Percentiles rank a stretch among this genome's conserved stretches.
Evolutionary conservation across 2,888 invertebrate species (phyloP).

Genomic region (Plagiodera versicolora): DNA sequence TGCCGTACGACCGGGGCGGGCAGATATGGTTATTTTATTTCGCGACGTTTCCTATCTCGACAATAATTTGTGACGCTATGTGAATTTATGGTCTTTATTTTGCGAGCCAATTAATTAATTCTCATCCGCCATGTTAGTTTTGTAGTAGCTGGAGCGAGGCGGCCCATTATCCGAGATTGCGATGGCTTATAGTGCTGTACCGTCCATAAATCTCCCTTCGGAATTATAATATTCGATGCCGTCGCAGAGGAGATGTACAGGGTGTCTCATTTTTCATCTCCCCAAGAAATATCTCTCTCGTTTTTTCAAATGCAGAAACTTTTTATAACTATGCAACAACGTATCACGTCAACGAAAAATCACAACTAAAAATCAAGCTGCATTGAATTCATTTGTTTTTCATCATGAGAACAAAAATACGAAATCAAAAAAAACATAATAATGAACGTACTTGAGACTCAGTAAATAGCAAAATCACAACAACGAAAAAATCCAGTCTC

Average conservation of each 20-base stretch:
- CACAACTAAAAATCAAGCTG: no score
- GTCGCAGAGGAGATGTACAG: no score
- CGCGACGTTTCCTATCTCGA: constrained; percentile 56
- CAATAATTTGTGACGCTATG: constrained; percentile 57
- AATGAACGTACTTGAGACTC: background rate
- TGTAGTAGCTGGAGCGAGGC: constrained; percentile 43
- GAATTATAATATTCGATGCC: constrained; percentile 54
- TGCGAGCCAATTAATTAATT: constrained; percentile 58
- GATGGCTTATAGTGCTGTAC: constrained; percentile 55
- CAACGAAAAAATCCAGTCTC: background rate
- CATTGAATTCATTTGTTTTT: no score
- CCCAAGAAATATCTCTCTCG: no score
- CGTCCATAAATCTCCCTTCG: constrained; percentile 53
- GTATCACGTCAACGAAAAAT: no score
- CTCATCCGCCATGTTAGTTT: constrained; percentile 51
- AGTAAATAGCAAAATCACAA: background rate
- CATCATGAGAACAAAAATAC: no score
- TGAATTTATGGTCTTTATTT: constrained; percentile 58
- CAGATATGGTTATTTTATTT: constrained; percentile 57
- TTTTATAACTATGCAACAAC: no score
- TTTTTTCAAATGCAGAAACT: no score
- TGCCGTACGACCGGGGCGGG: constrained; percentile 33
- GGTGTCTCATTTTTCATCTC: no score
- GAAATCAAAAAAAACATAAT: no score
- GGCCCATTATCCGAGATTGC: constrained; percentile 56